These are phyloP conservation scores for Lordiphosa collinella DNA, from an alignment of 1,140 invertebrate genomes.

Conservation along the genomic window DNA sequence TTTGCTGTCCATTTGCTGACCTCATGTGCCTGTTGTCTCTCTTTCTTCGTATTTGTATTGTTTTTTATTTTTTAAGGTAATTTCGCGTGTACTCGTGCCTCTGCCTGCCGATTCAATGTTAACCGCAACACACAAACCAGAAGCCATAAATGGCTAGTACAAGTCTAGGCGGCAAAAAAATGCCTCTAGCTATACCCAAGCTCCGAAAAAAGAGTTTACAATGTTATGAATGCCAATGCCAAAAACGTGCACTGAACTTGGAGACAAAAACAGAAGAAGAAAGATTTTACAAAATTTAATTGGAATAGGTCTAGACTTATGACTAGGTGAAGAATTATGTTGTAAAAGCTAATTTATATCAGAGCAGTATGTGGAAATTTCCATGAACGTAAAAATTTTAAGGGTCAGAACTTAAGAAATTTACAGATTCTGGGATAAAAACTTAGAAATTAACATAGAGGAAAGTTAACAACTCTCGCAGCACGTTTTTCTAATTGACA, in stretches of 20 bases:
- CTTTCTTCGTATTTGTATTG: constrained; percentile 9
- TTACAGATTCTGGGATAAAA: no score
- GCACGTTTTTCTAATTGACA: no score
- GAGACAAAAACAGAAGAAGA: constrained; percentile 21
- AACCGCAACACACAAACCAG: constrained; percentile 61
- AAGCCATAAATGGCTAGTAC: constrained; percentile 76
- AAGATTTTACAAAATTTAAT: constrained; percentile 4
- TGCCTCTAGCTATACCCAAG: constrained; percentile 7
- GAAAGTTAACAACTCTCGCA: no score
- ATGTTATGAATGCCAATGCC: constrained; percentile 67
- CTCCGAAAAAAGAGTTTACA: constrained; percentile 56
- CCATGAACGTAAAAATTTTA: no score
- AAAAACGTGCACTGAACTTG: constrained; percentile 27
- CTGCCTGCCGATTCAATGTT: constrained; percentile 45
- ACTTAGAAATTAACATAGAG: no score
- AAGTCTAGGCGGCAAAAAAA: constrained; percentile 63
- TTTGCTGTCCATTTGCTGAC: constrained; percentile 32
- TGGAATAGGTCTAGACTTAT: no score
- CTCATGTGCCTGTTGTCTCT: constrained; percentile 29
- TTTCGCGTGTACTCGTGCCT: constrained; percentile 27
- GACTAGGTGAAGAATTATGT: no score
- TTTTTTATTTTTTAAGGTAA: constrained; percentile 48
- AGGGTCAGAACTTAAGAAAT: no score
- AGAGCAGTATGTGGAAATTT: no score
- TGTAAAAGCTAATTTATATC: no score